These are phyloP conservation scores for Anthopleura xanthogrammica DNA, from an alignment of 92 coral and sea anemone genomes.

Conservation along the genomic window DNA sequence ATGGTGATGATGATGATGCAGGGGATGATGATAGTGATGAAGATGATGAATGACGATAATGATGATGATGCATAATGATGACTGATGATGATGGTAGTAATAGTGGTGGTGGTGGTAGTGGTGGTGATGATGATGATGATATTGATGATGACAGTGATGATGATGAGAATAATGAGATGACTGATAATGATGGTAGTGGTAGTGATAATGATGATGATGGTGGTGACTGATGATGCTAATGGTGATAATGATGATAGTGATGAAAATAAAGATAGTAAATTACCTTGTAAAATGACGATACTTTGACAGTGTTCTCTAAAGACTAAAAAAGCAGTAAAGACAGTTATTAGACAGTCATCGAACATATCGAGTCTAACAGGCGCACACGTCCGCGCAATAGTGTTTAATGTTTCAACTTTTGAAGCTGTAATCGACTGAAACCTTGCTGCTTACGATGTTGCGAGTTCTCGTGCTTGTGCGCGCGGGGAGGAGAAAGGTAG, in stretches of 20 bases:
- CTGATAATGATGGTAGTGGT: neutral
- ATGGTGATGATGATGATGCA: no score
- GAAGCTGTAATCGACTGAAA: no score
- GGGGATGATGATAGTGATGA: no score
- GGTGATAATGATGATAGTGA: neutral
- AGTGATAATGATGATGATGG: neutral
- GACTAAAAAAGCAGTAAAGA: slow-evolving; percentile 42
- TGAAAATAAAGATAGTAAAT: neutral
- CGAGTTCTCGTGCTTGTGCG: no score
- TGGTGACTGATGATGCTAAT: neutral
- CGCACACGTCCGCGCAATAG: neutral
- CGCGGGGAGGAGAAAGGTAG: no score
- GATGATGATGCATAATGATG: no score
- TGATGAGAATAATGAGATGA: neutral
- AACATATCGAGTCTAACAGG: neutral
- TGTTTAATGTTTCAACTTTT: no score
- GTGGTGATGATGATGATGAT: neutral
- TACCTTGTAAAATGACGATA: slow-evolving; percentile 81
- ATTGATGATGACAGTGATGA: neutral
- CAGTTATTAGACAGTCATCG: neutral
- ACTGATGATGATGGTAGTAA: neutral
- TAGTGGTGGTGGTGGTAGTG: neutral
- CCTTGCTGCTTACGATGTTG: no score
- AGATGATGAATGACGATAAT: no score
- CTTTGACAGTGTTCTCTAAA: slow-evolving; percentile 46